Percentiles rank a stretch among this genome's conserved stretches.
Conservation (phyloP, 2,888 invertebrate genomes). For the Habroteleia sp. region DNA sequence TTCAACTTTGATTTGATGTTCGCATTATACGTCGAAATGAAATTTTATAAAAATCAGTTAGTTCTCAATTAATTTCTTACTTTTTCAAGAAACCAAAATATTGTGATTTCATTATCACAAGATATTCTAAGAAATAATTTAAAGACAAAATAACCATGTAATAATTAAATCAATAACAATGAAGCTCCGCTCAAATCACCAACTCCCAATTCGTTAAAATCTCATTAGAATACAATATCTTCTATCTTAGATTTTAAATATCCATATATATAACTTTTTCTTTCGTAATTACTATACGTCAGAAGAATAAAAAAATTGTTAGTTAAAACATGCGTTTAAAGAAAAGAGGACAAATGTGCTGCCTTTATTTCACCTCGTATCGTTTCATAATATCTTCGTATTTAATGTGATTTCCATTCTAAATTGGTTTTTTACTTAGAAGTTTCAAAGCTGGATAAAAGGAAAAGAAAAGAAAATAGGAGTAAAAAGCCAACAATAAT, state of each 20-base stretch:
- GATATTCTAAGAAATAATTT: slow-evolving; percentile 1
- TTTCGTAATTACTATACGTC: slow-evolving; percentile 13
- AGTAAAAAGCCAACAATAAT: slow-evolving; percentile 63
- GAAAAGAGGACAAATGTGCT: background rate
- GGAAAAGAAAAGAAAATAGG: background rate
- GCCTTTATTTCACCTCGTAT: background rate
- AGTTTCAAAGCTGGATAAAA: background rate
- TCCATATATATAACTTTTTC: slow-evolving; percentile 9
- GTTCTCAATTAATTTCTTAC: no score
- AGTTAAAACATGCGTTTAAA: background rate
- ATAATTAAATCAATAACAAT: slow-evolving; percentile 19
- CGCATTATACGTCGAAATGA: no score
- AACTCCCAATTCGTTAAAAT: slow-evolving; percentile 18
- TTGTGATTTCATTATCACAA: background rate
- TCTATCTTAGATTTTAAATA: slow-evolving; percentile 5
- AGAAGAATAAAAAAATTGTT: slow-evolving; percentile 20
- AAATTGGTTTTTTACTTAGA: slow-evolving; percentile 1
- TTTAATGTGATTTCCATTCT: slow-evolving; percentile 18
- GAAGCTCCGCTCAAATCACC: background rate
- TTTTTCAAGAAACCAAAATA: no score
- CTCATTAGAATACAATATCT: slow-evolving; percentile 19
- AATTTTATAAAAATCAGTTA: no score
- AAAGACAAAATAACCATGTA: background rate
- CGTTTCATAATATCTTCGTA: slow-evolving; percentile 1
- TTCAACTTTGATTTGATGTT: no score